Base-by-base conservation (phyloP, 2,113 vertebrate genomes). In the Ramphastos sulfuratus region DNA sequence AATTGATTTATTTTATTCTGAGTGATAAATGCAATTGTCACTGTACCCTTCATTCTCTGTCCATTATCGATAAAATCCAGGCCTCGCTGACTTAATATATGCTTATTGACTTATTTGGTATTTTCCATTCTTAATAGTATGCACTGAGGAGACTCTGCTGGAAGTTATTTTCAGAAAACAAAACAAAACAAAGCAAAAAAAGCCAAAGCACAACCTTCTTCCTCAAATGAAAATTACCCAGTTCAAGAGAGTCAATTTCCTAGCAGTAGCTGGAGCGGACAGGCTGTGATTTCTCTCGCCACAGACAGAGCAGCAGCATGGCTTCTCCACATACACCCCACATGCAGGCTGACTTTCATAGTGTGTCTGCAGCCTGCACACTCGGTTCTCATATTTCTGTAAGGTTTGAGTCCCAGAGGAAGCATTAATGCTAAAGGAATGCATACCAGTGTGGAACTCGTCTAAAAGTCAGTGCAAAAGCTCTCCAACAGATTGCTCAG, bases 381-480 rank as follows among this genome's bases (percentile, higher is more conserved):
- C 95, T 91, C 52, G 1, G 23, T 27, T 95, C 97, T 97, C 97
- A 37, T 18, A 93, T 97, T 97, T 98, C 97, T 64, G 94, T 78
- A 96, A 94, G 95, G 95, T 91, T 92, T 5, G 54, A 66, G 89
- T 97, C 98, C 97, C 97, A 90, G 81, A 95, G 97, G 97, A 97
- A 96, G 93, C 95, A 94, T 97, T 95, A 97, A 95, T 94, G 93
- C 78, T 85, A 77, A 86, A 97, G 96, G 97, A 98, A 98, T 97
- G 97, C 93, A 92, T 95, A 81, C 92, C 94, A 90, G 93, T 13
- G n/a, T 95, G 93, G 88, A 96, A 87, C 55, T 71, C 56, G 61
- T 70, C 69, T 44, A 82, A 81, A 94, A 93, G 94, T 78, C 96
- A 79, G 90, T 61, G 85, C 78, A n/a, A 69, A 83, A 83, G 82